Base-by-base conservation (phyloP, 2,888 invertebrate genomes). In the Lasioglossum leucozonium region DNA sequence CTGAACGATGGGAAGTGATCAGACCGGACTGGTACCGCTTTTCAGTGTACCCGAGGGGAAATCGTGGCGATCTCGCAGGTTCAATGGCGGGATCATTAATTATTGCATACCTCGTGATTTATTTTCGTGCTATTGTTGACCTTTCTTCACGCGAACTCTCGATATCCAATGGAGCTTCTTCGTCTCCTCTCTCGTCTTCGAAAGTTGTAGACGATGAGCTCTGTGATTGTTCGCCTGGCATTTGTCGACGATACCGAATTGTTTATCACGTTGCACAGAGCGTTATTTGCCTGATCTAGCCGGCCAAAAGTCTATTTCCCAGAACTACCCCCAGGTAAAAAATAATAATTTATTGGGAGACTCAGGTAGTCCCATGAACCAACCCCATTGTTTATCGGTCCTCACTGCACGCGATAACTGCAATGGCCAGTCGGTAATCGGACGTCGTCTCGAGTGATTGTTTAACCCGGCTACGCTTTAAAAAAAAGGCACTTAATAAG, bases 21-120 rank as follows among this genome's bases (percentile, higher is more conserved):
- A 34, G 80, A 80, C 58, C 51, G 22, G 34, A 84, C 84, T 40
- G 74, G 81, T 81, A 76, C 42, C 65, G 13, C 26, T 79, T 58
- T 67, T 65, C 77, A 34, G 44, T 18, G 22, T 72, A 42, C n/a
- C 34, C 2, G 11, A 10, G 6, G 51, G 82, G 77, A 73, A 85
- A 83, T 77, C 37, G 58, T 26, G 47, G 47, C 47, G 77, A 76
- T 40, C 77, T 42, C 30, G 47, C 72, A 30, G 58, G 55, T 67
- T 78, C 78, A 22, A 65, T 47, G 3, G 37, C 0, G 51, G 16
- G 16, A 58, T 73, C 71, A 51, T 81, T 81, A 86, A 83, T 44
- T 67, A 67, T 67, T n/a, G 40, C 40, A 22, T 37, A n/a, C 4
- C 67, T 65, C 11, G 67, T 10, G 37, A 40, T 58, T 72, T 81